Evolutionary conservation across 92 coral and sea anemone genomes (phyloP), one percentile per base, ranked within the genome.

Genomic region (Bergia puertoricense): DNA sequence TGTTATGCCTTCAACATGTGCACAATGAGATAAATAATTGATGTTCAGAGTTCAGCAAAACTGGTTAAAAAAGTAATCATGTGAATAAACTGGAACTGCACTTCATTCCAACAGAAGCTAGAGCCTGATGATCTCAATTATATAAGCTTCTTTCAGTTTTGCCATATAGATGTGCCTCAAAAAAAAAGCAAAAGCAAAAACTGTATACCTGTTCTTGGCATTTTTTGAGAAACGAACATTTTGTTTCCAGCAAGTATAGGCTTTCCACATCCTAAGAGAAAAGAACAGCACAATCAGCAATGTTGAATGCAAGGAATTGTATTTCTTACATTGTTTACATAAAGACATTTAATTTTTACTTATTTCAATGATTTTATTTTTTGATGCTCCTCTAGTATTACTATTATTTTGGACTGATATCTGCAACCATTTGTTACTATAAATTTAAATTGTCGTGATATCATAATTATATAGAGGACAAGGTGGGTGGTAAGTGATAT

Each of bases 201-300:
- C 4, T n/a, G 65, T 39, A 0, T 62, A 94, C 93, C 96, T 96
- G 92, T 90, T 96, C 43, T 88, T 91, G 9, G 89, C 80, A 67
- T 91, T 96, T 46, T 92, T 92, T 51, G 67, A 86, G 65, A 90
- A 93, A 72, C 98, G 89, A 71, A 95, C 97, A 88, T 95, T 95
- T 82, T 88, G 92, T 76, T 93, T 97, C 99, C 99, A 97, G 86
- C 96, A 91, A 0, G 95, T 94, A 82, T 90, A 97, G 51, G 94
- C 98, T 89, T 97, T 97, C 99, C 99, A 95, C 56, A 89, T 93
- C 90, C 99, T 97, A 50, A 11, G 42, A 38, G 30, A 72, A 74
- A 78, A 59, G 37, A 30, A 84, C 10, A 40, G 43, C 43, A 74
- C 14, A 20, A 40, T 6, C 2, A n/a, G 36, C 59, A 51, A 18